Evolutionary conservation across 2,888 invertebrate genomes (phyloP).

Genomic region (Phasia obesa): DNA sequence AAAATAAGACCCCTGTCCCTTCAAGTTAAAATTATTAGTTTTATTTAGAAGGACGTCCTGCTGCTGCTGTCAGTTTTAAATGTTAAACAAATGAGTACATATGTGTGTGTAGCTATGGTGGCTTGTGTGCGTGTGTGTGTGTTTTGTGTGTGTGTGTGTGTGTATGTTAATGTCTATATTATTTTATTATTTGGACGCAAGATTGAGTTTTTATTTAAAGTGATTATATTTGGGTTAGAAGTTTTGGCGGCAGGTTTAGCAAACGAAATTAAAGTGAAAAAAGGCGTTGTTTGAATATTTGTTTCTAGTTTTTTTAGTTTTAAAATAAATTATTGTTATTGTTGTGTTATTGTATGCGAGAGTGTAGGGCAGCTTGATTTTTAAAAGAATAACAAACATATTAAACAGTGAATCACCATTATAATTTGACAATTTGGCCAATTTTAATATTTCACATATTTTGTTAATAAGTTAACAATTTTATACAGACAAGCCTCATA

Average conservation of each 20-base stretch:
- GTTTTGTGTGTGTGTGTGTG: constrained; percentile 4
- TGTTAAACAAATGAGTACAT: constrained; percentile 34
- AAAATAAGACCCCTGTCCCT: constrained; percentile 44
- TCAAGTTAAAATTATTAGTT: constrained; percentile 52
- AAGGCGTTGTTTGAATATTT: constrained; percentile 67
- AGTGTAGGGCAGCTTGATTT: too few species aligned
- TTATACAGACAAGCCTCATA: too few species aligned
- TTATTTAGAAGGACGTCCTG: constrained; percentile 62
- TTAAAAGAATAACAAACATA: too few species aligned
- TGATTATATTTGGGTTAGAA: constrained; percentile 53
- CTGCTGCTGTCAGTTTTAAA: constrained; percentile 64
- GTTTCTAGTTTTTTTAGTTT: constrained; percentile 32
- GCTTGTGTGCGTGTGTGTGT: constrained; percentile 5
- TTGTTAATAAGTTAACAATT: too few species aligned
- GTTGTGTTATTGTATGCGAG: too few species aligned
- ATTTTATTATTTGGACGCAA: not conserved
- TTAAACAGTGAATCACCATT: too few species aligned
- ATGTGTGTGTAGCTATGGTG: not conserved
- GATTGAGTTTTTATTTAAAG: not conserved
- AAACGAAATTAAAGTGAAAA: constrained; percentile 69
- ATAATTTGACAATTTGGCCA: too few species aligned
- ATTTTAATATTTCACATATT: too few species aligned
- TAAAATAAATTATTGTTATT: not conserved
- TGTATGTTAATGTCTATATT: not conserved
- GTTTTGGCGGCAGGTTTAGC: constrained; percentile 61